These are phyloP conservation scores for Syngnathus rostellatus DNA, from an alignment of 2,797 vertebrate genomes.

Conservation along the genomic window DNA sequence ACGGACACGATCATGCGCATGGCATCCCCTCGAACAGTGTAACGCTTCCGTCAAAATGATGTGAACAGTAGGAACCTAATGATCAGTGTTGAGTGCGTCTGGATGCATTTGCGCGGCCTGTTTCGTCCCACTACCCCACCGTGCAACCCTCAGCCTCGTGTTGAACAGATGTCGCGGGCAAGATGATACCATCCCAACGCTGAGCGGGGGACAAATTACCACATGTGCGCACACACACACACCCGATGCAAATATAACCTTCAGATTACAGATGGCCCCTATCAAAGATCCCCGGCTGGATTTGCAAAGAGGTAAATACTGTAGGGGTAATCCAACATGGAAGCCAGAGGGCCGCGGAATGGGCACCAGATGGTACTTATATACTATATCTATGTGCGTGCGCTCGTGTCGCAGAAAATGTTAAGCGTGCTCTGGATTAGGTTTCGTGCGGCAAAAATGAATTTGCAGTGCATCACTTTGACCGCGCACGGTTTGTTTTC, in stretches of 20 bases:
- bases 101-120: constrained; percentile 6
- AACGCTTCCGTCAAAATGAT: constrained; percentile 2
- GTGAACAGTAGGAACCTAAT: background rate
- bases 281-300: constrained; percentile 53
- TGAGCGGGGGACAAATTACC: constrained; percentile 56
- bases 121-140: constrained; percentile 21
- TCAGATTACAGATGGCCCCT: constrained; percentile 68
- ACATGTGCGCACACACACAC: constrained; percentile 6
- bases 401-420: constrained; percentile 22
- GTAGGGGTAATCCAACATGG: constrained; percentile 56
- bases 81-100: background rate
- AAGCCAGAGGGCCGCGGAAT: constrained; percentile 24
- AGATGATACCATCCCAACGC: constrained; percentile 57
- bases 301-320: constrained; percentile 68
- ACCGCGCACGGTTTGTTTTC: constrained; percentile 1
- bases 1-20: constrained; percentile 52
- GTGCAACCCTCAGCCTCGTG: constrained; percentile 48
- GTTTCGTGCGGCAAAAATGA: constrained; percentile 42
- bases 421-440: constrained; percentile 46
- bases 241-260: constrained; percentile 50
- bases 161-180: constrained; percentile 63
- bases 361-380: constrained; percentile 46
- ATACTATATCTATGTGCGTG: constrained; percentile 14
- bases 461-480: constrained; percentile 22
- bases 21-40: constrained; percentile 21